Percentiles rank a stretch among this genome's conserved stretches.
phyloP scores from a whole-genome alignment of 2,797 vertebrate genomes.

The Pangasius larnaudii region DNA sequence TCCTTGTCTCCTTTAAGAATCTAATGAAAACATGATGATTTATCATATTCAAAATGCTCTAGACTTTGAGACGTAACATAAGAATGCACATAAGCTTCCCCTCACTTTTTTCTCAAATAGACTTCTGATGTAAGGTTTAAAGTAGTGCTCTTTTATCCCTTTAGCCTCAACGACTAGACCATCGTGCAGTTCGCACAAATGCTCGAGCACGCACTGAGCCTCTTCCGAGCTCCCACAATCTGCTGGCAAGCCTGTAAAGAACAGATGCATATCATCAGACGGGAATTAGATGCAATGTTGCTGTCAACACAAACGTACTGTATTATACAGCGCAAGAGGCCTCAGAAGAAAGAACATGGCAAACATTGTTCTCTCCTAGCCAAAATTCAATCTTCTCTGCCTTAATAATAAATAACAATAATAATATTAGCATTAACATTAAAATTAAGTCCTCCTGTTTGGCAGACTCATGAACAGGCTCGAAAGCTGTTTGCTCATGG shows the following conservation, averaged over 20 bases:
- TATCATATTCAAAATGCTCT: background rate
- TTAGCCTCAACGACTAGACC: slow-evolving; percentile 94
- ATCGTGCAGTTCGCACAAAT: slow-evolving; percentile 89
- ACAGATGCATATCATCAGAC: background rate
- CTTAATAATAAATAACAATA: background rate
- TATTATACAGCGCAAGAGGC: background rate
- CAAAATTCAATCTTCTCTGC: background rate
- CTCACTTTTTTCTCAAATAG: slow-evolving; percentile 88
- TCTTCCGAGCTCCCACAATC: slow-evolving; percentile 69
- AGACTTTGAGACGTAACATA: background rate
- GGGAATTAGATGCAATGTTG: background rate
- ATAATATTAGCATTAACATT: background rate
- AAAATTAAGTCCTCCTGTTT: background rate
- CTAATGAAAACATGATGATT: slow-evolving; percentile 64
- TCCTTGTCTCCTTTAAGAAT: slow-evolving; percentile 88
- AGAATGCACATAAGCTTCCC: background rate
- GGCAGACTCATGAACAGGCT: background rate
- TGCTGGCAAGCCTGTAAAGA: slow-evolving; percentile 77
- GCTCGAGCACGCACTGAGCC: slow-evolving; percentile 84
- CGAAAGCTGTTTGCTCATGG: background rate
- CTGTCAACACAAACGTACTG: background rate
- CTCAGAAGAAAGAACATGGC: background rate
- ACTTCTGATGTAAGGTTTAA: slow-evolving; percentile 92
- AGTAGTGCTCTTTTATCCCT: slow-evolving; percentile 97
- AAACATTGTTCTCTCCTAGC: background rate